Conservation (phyloP, 2,113 vertebrate species). For the Cricetomys ansorgei region DNA sequence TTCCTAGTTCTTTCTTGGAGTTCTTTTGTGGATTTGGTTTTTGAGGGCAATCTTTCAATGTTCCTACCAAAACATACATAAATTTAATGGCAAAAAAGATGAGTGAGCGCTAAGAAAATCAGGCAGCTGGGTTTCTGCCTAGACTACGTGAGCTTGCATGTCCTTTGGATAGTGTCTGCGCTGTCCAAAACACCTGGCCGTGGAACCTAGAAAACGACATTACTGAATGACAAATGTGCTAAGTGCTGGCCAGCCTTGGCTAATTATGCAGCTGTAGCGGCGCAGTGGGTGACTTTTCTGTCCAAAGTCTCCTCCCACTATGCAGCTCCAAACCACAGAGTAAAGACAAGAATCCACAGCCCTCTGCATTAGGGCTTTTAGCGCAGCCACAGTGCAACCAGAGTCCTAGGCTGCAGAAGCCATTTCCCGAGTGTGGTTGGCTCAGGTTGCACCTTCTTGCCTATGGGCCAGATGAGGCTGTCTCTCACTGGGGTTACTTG, state of each 20-base stretch:
- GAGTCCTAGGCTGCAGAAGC: constrained; percentile 77
- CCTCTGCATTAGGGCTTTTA: constrained; percentile 79
- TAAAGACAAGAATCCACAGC: constrained; percentile 82
- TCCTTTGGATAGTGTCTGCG: constrained; percentile 35
- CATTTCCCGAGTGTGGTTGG: constrained; percentile 81
- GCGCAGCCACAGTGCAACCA: constrained; percentile 82
- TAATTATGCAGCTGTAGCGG: constrained; percentile 81
- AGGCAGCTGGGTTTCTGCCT: background rate
- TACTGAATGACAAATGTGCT: constrained; percentile 67
- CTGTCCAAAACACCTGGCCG: constrained; percentile 64
- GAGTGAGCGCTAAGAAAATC: background rate
- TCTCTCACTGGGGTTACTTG: constrained; percentile 31
- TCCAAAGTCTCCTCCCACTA: constrained; percentile 77
- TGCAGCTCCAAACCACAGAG: constrained; percentile 81
- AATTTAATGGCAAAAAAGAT: background rate
- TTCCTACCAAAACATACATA: constrained; percentile 37
- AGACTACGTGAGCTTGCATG: background rate
- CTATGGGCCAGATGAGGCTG: constrained; percentile 57
- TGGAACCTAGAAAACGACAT: constrained; percentile 33
- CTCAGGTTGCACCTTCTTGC: constrained; percentile 70
- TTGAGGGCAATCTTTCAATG: background rate
- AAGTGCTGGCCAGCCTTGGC: constrained; percentile 69
- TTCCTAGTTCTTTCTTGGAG: background rate
- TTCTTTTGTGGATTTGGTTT: background rate
- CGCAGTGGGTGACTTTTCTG: constrained; percentile 77